Evolutionary conservation across 2,113 vertebrate species (phyloP).

Genomic region (Dolichallabes microphthalmus): DNA sequence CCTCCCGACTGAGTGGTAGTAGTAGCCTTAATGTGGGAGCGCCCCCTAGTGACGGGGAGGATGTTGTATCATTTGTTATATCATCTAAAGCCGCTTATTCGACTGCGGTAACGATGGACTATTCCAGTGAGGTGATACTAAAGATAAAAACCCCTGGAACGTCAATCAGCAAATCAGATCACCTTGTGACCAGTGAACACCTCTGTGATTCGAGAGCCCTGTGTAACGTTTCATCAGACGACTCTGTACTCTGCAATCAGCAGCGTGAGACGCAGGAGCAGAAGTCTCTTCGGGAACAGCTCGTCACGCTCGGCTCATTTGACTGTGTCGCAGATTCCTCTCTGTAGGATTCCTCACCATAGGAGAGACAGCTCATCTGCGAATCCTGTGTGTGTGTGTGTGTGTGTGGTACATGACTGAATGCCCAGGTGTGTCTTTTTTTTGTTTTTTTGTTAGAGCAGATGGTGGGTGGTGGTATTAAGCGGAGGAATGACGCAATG

Average conservation of each 20-base stretch:
- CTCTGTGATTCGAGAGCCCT: background rate
- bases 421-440: background rate
- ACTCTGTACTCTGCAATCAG: background rate
- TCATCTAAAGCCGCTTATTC: too few relatives aligned
- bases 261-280: background rate
- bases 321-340: background rate
- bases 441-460: background rate
- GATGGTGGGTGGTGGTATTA: conserved; percentile 11
- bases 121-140: background rate
- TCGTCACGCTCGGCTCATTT: background rate
- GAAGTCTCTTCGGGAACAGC: background rate
- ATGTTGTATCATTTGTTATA: too few relatives aligned
- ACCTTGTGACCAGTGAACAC: background rate
- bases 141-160: background rate
- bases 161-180: background rate
- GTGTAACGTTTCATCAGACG: background rate
- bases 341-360: background rate
- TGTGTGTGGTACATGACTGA: background rate
- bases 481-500: background rate
- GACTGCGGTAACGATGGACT: background rate
- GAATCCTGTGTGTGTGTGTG: background rate
- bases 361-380: conserved; percentile 29
- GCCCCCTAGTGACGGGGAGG: too few relatives aligned
- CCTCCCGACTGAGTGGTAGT: too few relatives aligned
- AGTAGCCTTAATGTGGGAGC: too few relatives aligned